phyloP scores from a whole-genome alignment of 2,888 invertebrate species.

The Hemithea aestivaria region DNA sequence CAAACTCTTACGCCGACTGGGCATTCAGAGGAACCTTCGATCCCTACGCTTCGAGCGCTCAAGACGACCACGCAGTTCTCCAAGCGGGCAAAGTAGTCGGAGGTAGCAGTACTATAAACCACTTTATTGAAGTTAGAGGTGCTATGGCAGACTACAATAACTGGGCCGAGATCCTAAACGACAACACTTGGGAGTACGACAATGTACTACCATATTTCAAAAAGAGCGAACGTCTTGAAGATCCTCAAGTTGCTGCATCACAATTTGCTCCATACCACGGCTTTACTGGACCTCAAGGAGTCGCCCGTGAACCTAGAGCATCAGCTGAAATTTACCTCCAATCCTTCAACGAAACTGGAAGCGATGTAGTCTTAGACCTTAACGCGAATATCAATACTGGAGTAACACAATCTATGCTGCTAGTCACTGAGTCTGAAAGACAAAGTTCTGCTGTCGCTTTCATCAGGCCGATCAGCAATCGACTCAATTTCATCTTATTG shows the following conservation, averaged over 20 bases:
- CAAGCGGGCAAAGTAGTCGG: conserved; percentile 43
- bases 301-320: conserved; percentile 38
- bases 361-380: conserved; percentile 27
- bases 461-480: conserved; percentile 40
- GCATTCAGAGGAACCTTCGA: conserved; percentile 36
- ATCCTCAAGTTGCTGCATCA: conserved; percentile 28
- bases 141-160: conserved; percentile 31
- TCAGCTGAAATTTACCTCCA: conserved; percentile 35
- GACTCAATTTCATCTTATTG: conserved; percentile 47
- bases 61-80: conserved; percentile 21
- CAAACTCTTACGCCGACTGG: conserved; percentile 32
- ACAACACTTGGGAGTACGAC: conserved; percentile 36
- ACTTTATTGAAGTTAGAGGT: conserved; percentile 35
- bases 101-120: conserved; percentile 39
- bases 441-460: conserved; percentile 72
- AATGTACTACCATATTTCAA: conserved; percentile 39
- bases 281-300: conserved; percentile 51
- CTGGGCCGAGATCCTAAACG: conserved; percentile 32
- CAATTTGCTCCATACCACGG: conserved; percentile 39
- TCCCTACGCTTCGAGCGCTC: conserved; percentile 23
- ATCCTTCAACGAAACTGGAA: conserved; percentile 63
- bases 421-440: conserved; percentile 39
- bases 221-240: conserved; percentile 38
- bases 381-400: conserved; percentile 42
- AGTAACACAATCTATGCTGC: conserved; percentile 60